A percentile compares a stretch with the other conserved stretches of the same genome.
These are phyloP conservation scores for Serilophus lunatus DNA, from an alignment of 2,113 vertebrate genomes.

Conservation along the genomic window DNA sequence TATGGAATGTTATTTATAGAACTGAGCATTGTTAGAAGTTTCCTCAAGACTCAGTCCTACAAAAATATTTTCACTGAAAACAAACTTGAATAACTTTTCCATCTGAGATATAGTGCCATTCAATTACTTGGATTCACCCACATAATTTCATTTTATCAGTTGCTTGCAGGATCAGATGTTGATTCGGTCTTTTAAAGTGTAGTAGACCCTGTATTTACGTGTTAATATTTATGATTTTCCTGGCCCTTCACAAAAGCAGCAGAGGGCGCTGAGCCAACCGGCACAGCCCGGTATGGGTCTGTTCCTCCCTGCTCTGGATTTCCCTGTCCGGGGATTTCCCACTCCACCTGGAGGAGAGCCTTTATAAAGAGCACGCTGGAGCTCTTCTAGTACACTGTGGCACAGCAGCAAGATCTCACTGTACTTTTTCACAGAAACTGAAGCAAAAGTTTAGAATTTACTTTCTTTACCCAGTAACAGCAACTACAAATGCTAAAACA, in stretches of 20 bases:
- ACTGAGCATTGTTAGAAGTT: background rate
- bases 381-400: background rate
- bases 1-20: background rate
- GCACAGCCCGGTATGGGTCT: fast-evolving
- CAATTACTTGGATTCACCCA: background rate
- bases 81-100: background rate
- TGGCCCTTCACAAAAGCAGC: background rate
- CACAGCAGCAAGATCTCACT: background rate
- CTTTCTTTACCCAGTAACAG: background rate
- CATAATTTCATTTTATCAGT: background rate
- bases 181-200: background rate
- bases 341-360: background rate
- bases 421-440: background rate
- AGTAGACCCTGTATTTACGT: fast-evolving
- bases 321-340: constrained; percentile 35
- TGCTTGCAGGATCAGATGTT: background rate
- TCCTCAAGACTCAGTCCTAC: background rate
- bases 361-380: background rate
- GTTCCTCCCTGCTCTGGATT: background rate
- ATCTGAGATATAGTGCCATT: background rate
- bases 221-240: fast-evolving
- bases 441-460: background rate
- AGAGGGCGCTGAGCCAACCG: constrained; percentile 28
- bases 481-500: background rate
- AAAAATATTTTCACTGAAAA: background rate